phyloP scores from a whole-genome alignment of 2,113 vertebrate genomes.

The Saimiri boliviensis region DNA sequence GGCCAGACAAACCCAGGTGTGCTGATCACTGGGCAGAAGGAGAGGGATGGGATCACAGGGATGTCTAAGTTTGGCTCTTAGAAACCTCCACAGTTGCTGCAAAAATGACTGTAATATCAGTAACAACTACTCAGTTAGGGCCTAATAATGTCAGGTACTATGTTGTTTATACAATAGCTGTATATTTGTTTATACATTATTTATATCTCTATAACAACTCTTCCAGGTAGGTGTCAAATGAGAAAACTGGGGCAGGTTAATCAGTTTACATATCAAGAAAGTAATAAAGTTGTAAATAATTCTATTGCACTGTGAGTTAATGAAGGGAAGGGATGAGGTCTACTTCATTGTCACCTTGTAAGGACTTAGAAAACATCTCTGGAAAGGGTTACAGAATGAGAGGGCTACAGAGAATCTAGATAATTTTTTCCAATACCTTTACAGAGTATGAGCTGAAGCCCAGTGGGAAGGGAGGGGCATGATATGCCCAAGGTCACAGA shows the following conservation, averaged over 20 bases:
- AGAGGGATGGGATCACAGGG: neutral
- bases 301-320: neutral
- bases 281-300: neutral
- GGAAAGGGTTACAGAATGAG: neutral
- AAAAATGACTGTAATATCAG: neutral
- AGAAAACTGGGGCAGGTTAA: neutral
- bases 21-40: neutral
- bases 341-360: neutral
- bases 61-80: neutral
- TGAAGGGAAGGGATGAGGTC: neutral
- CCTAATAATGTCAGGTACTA: neutral
- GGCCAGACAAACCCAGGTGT: slow-evolving; percentile 6
- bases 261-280: slow-evolving; percentile 12
- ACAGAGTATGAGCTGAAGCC: neutral
- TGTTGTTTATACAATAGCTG: neutral
- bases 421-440: neutral
- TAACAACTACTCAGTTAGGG: neutral
- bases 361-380: slow-evolving; percentile 16
- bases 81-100: neutral
- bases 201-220: neutral
- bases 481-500: neutral
- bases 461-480: neutral
- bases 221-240: neutral
- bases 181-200: neutral
- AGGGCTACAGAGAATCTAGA: neutral